Evolutionary conservation across 2,888 invertebrate species (phyloP), one percentile per base, ranked within the genome.

Genomic region (Drosophila lutescens): DNA sequence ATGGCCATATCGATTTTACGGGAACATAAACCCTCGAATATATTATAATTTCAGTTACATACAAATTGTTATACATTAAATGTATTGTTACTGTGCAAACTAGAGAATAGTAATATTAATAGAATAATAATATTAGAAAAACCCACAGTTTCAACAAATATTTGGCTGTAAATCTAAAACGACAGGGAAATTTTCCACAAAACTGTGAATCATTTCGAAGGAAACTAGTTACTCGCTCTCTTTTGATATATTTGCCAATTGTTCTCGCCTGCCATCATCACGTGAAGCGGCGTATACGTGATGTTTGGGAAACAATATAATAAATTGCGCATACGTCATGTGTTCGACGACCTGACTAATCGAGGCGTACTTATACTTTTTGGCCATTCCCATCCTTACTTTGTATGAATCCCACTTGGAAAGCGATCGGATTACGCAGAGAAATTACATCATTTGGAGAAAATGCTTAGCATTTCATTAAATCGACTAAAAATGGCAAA

Each of bases 401-500:
- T 51, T 58, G 51, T 53, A 54, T 46, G 30, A 47, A 54, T 40
- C 38, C 40, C 30, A 6, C n/a, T 12, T 47, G 32, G 40, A 41
- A 56, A 72, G 53, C 62, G 72, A 71, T 70, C 54, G 70, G 47
- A 55, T 70, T 70, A 61, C 71, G 54, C 47, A 44, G 55, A 72
- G 44, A 62, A 79, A 88, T 86, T 86, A 86, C 85, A 86, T 86
- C 88, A 88, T 83, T 88, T 86, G 77, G 66, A 26, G 79, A 72
- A 78, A 83, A 79, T 74, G 77, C 65, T 73, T 41, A 54, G 56
- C 54, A 23, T 55, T 72, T 73, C 66, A 20, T 54, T 57, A 50
- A 60, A 61, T 70, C 59, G 73, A 46, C 69, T 68, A 59, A 61
- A 69, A 68, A 66, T 59, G 76, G 66, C 67, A 78, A 68, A 69